Evolutionary conservation across 1,140 invertebrate genomes (phyloP), one percentile per base, ranked within the genome.

Genomic region (Daktulosphaira vitifoliae): DNA sequence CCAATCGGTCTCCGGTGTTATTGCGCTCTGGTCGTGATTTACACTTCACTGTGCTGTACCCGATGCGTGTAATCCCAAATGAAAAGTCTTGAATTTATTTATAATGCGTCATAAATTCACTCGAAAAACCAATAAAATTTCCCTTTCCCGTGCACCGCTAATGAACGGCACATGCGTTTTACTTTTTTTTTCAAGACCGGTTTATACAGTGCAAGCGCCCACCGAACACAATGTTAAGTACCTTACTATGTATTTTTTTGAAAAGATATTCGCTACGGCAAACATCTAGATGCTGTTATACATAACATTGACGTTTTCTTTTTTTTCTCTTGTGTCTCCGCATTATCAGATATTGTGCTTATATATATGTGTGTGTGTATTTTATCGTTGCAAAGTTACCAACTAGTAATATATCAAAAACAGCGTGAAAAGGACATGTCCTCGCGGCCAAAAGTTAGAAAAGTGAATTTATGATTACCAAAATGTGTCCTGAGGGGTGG

Each of bases 401-500:
- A 33, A 46, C n/a, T 22, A 39, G 54, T 23, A 46, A 59, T 59
- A 46, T 59, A 59, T 48, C 56, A 46, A 48, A 48, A 62, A 16
- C 56, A 46, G 56, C 56, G 56, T 22, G 44, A 59, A 59, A 59
- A 59, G 42, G 54, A 59, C 54, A 46, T 16, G 38, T 56, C 53
- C 51, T 37, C 38, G 54, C 39, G 42, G 54, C 42, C 16, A 46
- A 59, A 59, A 59, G 54, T 59, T 59, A 20, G 56, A 7, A 62
- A 62, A 62, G 56, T 48, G 56, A 62, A 62, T 62, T 62, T 62
- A 62, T 48, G 56, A 62, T 62, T 62, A 38, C 56, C 23, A 62
- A 48, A 62, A 62, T 20, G 56, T 48, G 56, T 62, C 56, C 42
- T 22, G 42, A 15, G 42, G 54, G 54, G 53, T 44, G 39, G n/a